Percentiles rank a stretch among this genome's conserved stretches.
Evolutionary conservation across 2,888 invertebrate species (phyloP).

Genomic region (Punctoribates punctum): DNA sequence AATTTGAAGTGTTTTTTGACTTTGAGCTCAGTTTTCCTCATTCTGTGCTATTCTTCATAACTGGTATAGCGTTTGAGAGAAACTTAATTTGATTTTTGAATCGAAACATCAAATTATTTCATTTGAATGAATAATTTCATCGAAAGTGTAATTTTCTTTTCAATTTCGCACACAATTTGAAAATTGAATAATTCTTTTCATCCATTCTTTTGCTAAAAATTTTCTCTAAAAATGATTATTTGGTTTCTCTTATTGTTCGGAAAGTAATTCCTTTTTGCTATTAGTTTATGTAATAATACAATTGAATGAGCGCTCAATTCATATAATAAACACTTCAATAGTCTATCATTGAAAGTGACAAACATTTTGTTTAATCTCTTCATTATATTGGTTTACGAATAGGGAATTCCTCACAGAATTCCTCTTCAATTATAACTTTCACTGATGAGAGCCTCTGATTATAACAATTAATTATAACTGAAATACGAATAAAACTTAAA

Average conservation of each 20-base stretch:
- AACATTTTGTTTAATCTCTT: conserved; percentile 25
- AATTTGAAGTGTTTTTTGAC: not conserved
- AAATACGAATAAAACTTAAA: not conserved
- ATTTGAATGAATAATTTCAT: conserved; percentile 3
- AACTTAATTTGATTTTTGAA: conserved; percentile 9
- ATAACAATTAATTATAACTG: not conserved
- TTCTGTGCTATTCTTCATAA: not conserved
- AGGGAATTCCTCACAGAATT: not conserved
- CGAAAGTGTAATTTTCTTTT: conserved; percentile 19
- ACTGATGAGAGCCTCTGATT: not conserved
- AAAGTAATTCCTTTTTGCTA: not conserved
- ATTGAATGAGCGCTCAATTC: not conserved
- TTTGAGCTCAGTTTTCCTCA: not conserved
- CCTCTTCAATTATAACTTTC: not conserved
- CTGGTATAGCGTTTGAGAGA: not conserved
- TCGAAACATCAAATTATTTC: not conserved
- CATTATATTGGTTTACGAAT: conserved; percentile 1
- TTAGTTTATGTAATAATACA: not conserved
- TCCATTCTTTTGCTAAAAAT: not conserved
- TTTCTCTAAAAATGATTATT: not conserved
- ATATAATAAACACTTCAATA: not conserved
- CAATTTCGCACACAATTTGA: conserved; percentile 5
- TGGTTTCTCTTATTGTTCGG: conserved; percentile 6
- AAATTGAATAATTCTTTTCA: not conserved
- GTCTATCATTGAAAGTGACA: conserved; percentile 20